Base-by-base conservation (phyloP, 1,140 invertebrate genomes). In the Danaus plexippus region DNA sequence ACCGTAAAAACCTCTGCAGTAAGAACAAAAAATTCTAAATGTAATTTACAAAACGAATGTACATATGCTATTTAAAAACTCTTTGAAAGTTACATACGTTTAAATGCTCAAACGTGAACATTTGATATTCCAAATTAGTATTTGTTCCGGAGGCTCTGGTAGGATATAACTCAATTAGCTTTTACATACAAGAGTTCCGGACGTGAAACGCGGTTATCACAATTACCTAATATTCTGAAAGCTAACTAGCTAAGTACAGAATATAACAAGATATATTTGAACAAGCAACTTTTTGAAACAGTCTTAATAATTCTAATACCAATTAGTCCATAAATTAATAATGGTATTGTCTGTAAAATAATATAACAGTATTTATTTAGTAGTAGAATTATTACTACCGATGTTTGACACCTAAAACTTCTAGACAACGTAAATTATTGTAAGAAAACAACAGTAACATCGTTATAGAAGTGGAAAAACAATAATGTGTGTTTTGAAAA, bases 121-220 rank as follows among this genome's bases (percentile, higher is more conserved):
- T 32, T 32, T 32, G 22, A 32, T 32, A 32, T 32, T 32, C 22
- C 22, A 32, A 32, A 32, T 32, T 32, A 32, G 22, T 32, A 32
- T 32, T 32, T 60, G 58, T 58, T 61, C 55, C 59, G 53, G 63
- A 66, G 67, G 66, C 49, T 57, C 68, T 52, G 50, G 61, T 66
- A 52, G 69, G 73, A 77, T 69, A 76, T 85, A 83, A 85, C 71
- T 83, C 64, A 70, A 83, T 85, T 85, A 79, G 64, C 63, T 75
- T 82, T 80, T 73, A 80, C 77, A 80, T 77, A 68, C 71, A 71
- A 71, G 71, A 77, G 67, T 75, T 77, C 59, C 71, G 75, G 69
- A 78, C 67, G 63, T 61, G 69, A 70, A 80, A 81, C 71, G 71
- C 64, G 71, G 73, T 79, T 79, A 78, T 81, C 70, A 75, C 77